Evolutionary conservation across 2,797 vertebrate species (phyloP).

Genomic region (Zalophus californianus): DNA sequence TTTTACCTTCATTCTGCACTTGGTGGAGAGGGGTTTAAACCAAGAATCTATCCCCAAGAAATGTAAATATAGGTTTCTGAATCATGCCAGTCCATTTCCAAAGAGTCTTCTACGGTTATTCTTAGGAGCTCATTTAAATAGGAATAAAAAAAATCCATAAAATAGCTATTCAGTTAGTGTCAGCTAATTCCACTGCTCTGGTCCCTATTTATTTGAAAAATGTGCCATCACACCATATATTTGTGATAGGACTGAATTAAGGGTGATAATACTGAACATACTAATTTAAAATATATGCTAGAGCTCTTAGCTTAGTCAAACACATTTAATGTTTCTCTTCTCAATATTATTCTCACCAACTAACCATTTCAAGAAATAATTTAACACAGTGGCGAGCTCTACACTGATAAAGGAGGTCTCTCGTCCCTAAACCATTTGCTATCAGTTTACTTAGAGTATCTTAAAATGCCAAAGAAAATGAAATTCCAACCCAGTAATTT

Average conservation of each 20-base stretch:
- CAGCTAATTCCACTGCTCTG: conserved; percentile 67
- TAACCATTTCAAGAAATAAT: conserved; percentile 76
- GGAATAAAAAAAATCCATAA: conserved; percentile 54
- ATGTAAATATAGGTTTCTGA: conserved; percentile 45
- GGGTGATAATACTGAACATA: conserved; percentile 73
- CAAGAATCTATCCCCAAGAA: conserved; percentile 44
- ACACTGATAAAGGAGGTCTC: conserved; percentile 72
- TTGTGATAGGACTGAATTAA: conserved; percentile 76
- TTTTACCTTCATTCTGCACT: conserved; percentile 17
- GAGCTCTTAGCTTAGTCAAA: conserved; percentile 76
- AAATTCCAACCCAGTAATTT: conserved; percentile 80
- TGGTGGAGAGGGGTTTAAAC: not conserved
- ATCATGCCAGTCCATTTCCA: conserved; percentile 3
- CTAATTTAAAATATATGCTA: conserved; percentile 77
- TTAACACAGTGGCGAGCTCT: conserved; percentile 68
- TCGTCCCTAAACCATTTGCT: conserved; percentile 71
- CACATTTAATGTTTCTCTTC: conserved; percentile 68
- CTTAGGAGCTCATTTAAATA: conserved; percentile 63
- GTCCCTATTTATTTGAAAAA: conserved; percentile 77
- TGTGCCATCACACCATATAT: conserved; percentile 55
- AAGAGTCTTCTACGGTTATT: conserved; percentile 40
- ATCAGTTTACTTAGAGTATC: conserved; percentile 71
- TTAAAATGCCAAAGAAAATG: conserved; percentile 84
- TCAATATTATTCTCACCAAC: conserved; percentile 75
- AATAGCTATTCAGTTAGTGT: conserved; percentile 71